phyloP scores from a whole-genome alignment of 2,888 invertebrate genomes.

The Dicycla oo region DNA sequence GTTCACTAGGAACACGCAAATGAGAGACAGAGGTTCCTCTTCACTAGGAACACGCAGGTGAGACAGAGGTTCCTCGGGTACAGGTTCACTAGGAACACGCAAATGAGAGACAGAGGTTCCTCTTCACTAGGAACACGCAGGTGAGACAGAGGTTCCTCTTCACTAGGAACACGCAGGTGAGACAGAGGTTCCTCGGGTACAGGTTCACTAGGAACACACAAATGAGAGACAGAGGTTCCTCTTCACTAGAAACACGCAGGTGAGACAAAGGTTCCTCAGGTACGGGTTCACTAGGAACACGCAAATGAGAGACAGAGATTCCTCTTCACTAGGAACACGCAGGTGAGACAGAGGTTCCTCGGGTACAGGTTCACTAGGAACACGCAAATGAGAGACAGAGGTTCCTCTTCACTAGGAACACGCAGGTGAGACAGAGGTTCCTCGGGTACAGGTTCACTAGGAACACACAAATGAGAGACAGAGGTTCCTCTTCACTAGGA shows the following conservation, averaged over 20 bases:
- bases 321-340: conserved; percentile 97
- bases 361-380: conserved; percentile 98
- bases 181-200: conserved; percentile 95
- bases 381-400: conserved; percentile 94
- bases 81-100: conserved; percentile 97
- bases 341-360: conserved; percentile 95
- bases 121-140: conserved; percentile 97
- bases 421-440: conserved; percentile 95
- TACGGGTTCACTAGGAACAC: conserved; percentile 98
- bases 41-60: conserved; percentile 97
- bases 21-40: conserved; percentile 93
- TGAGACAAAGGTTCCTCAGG: conserved; percentile 93
- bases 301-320: conserved; percentile 94
- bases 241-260: conserved; percentile 97
- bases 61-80: conserved; percentile 95
- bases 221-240: conserved; percentile 94
- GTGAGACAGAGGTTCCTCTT: conserved; percentile 95
- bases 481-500: conserved; percentile 96
- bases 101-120: conserved; percentile 94
- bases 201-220: conserved; percentile 98
- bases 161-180: conserved; percentile 97
- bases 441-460: conserved; percentile 97
- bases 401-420: conserved; percentile 97
- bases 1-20: conserved; percentile 97
- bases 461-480: conserved; percentile 95